Base-by-base conservation (phyloP, 2,113 vertebrate species). In the Oriolus oriolus region DNA sequence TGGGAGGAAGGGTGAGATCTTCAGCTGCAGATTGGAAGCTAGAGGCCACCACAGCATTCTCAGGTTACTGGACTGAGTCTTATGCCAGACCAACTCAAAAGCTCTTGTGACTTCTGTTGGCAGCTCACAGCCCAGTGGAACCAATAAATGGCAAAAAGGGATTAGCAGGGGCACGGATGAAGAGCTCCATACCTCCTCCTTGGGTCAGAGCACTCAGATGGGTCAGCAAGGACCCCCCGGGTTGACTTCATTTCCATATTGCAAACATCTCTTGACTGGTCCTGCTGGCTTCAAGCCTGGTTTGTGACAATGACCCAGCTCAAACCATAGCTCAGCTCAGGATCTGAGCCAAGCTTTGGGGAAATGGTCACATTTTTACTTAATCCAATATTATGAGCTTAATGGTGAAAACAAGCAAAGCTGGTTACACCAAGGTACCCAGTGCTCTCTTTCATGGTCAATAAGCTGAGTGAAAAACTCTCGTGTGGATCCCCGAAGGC, bases 171-270 rank as follows among this genome's bases (percentile, higher is more conserved):
- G 42, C 27, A 12, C 14, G 35, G 57, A 30, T 78, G 47, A 45
- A 56, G 74, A 78, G 37, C 9, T 5, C 44, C 28, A 14, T 31
- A 18, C 3, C 5, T 31, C 13, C 30, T 86, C 20, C 44, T 33
- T 19, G 63, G 31, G 8, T 28, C 26, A 63, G 28, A 86, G 30
- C 39, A 14, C 42, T 18, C 30, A 4, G 65, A 33, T 13, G 21
- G 71, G 39, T 33, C 44, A 73, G 41, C 10, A 22, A 59, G 41
- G 33, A 87, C 7, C 19, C 17, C 10, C 13, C 0, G 0, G 14
- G 31, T 31, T 79, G 61, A 47, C 37, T 71, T 83, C 23, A 20
- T 19, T 69, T 74, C 60, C 20, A 18, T 9, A 53, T 5, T 66
- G 31, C 37, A 76, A 53, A 56, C 19, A 31, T 69, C 41, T 60